Evolutionary conservation across 2,113 vertebrate species (phyloP).

Genomic region (Caranx ignobilis): DNA sequence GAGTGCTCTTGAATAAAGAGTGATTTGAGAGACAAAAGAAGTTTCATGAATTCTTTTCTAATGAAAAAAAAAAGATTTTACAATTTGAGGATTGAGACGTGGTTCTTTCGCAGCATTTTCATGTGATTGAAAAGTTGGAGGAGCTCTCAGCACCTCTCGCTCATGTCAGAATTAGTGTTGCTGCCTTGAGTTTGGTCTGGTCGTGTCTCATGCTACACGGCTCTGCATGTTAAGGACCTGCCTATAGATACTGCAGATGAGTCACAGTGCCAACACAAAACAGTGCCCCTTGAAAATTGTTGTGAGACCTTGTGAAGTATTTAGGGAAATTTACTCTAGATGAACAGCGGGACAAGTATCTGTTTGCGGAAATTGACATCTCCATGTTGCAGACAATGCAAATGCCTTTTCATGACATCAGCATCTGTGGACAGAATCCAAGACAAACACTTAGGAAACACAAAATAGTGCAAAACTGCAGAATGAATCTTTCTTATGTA

Average conservation of each 20-base stretch:
- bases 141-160: not conserved
- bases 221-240: no score
- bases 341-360: no score
- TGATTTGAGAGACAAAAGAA: not conserved
- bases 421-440: not conserved
- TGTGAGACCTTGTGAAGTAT: no score
- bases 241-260: no score
- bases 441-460: not conserved
- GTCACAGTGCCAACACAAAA: no score
- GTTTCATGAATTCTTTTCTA: not conserved
- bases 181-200: not conserved
- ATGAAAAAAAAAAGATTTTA: not conserved
- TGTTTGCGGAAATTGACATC: no score
- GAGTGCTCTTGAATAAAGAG: conserved; percentile 6
- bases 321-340: no score
- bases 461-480: not conserved
- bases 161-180: not conserved
- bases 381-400: no score
- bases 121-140: not conserved
- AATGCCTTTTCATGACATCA: no score
- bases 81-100: not conserved
- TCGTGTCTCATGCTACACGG: no score
- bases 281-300: no score
- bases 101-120: not conserved
- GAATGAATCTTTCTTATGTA: not conserved